Conservation (phyloP, 2,113 vertebrate genomes). For the crab-eating macaque (Macaca fascicularis) region DNA sequence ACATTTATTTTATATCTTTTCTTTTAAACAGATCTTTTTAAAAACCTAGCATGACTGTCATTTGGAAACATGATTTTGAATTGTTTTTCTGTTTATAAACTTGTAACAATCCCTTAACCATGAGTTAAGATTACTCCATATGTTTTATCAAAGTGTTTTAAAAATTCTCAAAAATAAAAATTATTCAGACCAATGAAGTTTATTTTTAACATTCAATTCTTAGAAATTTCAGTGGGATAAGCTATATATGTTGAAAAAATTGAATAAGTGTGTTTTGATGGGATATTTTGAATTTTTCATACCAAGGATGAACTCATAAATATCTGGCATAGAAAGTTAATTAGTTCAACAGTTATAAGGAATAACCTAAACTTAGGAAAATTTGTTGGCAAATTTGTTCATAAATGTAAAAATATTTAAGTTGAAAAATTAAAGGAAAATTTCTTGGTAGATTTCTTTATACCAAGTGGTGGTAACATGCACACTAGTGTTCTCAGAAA, state of each 20-base stretch:
- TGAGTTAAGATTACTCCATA: constrained; percentile 7
- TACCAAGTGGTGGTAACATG: not conserved
- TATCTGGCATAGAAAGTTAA: not conserved
- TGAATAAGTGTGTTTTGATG: not conserved
- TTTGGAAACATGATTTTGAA: not conserved
- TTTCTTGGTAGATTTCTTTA: not conserved
- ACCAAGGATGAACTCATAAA: not conserved
- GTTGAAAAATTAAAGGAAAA: not conserved
- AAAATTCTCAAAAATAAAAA: constrained; percentile 34
- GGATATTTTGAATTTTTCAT: not conserved
- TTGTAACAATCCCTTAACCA: constrained; percentile 25
- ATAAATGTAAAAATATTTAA: not conserved
- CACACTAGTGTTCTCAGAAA: not conserved
- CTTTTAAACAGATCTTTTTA: not conserved
- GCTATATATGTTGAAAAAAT: not conserved
- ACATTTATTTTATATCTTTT: not conserved
- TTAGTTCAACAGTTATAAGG: not conserved
- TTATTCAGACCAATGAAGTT: not conserved
- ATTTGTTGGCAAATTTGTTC: not conserved
- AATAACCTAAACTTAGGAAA: not conserved
- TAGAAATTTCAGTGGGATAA: not conserved
- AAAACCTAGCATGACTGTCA: not conserved
- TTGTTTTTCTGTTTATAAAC: not conserved
- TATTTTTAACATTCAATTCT: not conserved
- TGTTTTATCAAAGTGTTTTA: constrained; percentile 20